Evolutionary conservation across 2,113 vertebrate genomes (phyloP).

Genomic region (Planiliza haematocheilus): DNA sequence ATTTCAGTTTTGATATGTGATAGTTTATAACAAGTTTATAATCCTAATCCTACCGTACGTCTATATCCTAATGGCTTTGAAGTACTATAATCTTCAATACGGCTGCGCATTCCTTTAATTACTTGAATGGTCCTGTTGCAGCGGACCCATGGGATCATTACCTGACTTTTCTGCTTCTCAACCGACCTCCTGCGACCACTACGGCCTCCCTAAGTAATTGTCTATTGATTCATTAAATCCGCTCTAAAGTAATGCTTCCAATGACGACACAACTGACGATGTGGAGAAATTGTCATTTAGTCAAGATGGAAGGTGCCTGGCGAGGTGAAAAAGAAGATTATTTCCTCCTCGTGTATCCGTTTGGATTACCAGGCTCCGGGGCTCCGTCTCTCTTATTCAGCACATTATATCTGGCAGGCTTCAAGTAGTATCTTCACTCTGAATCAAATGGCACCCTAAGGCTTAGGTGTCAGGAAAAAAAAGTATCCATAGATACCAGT

Average conservation of each 20-base stretch:
- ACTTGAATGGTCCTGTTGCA: slow-evolving; percentile 28
- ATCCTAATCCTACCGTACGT: neutral
- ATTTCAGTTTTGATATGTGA: slow-evolving; percentile 5
- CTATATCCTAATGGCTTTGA: neutral
- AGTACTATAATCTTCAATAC: neutral
- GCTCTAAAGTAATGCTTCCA: slow-evolving; percentile 1
- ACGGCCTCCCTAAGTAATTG: slow-evolving; percentile 56
- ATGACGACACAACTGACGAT: slow-evolving; percentile 13
- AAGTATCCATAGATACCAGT: slow-evolving; percentile 7
- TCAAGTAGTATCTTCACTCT: slow-evolving; percentile 44
- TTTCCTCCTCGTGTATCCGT: slow-evolving; percentile 41
- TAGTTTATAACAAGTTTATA: neutral
- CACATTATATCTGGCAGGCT: slow-evolving; percentile 54
- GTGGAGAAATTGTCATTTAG: slow-evolving; percentile 7
- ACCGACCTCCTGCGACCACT: slow-evolving; percentile 9
- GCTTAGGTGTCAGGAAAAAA: slow-evolving; percentile 2
- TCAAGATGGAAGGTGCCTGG: slow-evolving; percentile 6
- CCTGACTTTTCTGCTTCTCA: slow-evolving; percentile 33
- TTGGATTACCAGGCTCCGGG: slow-evolving; percentile 50
- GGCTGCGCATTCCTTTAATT: slow-evolving; percentile 33
- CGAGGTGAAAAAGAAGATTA: slow-evolving; percentile 29
- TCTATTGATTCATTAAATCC: slow-evolving; percentile 59
- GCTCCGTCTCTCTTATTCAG: slow-evolving; percentile 43
- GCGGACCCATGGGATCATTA: slow-evolving; percentile 38
- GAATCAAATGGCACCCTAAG: slow-evolving; percentile 44